A percentile compares a stretch with the other conserved stretches of the same genome.
These are phyloP conservation scores for Epiblema foenella DNA, from an alignment of 2,888 invertebrate genomes.

Conservation along the genomic window DNA sequence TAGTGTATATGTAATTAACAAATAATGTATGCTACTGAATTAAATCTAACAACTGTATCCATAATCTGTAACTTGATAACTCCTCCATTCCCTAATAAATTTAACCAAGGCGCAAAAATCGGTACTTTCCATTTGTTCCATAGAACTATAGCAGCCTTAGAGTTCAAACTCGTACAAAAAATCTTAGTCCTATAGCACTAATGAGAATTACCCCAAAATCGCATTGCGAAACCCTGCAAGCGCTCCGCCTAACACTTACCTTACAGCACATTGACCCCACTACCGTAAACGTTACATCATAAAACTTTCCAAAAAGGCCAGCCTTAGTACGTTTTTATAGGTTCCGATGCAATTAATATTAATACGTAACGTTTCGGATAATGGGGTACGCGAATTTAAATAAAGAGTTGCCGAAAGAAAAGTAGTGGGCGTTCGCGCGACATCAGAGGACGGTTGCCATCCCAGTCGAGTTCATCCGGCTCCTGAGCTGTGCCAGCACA, in stretches of 20 bases:
- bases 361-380: constrained; percentile 22
- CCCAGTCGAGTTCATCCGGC: constrained; percentile 45
- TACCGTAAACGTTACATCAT: constrained; percentile 30
- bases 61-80: constrained; percentile 14
- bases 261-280: constrained; percentile 21
- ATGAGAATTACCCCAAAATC: constrained; percentile 21
- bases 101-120: constrained; percentile 27
- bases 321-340: constrained; percentile 16
- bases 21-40: constrained; percentile 30
- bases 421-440: constrained; percentile 75
- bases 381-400: constrained; percentile 49
- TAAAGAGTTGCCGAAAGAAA: constrained; percentile 74
- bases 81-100: constrained; percentile 1
- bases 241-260: constrained; percentile 25
- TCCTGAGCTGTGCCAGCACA: constrained; percentile 62
- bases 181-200: constrained; percentile 28
- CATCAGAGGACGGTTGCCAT: constrained; percentile 56
- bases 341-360: constrained; percentile 26
- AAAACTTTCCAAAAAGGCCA: constrained; percentile 39
- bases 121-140: constrained; percentile 23
- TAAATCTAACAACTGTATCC: constrained; percentile 24
- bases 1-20: constrained; percentile 17
- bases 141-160: constrained; percentile 32
- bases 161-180: constrained; percentile 29
- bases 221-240: constrained; percentile 41